Evolutionary conservation across 2,888 invertebrate species (phyloP), one percentile per base, ranked within the genome.

Genomic region (Watsonalla cultraria): DNA sequence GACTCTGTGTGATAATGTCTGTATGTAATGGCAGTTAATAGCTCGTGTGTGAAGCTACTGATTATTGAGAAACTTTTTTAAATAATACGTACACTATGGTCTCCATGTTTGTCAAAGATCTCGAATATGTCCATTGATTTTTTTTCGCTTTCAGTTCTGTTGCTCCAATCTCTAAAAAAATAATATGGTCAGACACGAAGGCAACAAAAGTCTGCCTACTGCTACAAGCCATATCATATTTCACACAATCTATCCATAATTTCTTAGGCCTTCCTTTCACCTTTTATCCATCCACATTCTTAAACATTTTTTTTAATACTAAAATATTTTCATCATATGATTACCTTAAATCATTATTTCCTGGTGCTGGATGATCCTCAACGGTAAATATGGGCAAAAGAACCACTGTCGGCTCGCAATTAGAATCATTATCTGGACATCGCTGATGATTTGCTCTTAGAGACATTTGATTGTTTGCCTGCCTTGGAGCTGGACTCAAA

Each of bases 361-460:
- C 78, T 0, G 77, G 63, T 0, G 74, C 75, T 0, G 84, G 80
- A 0, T 82, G 82, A 45, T 87, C 76, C 60, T 86, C 85, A 0
- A 85, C 68, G 0, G 84, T 82, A 51, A 87, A 74, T 51, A 87
- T 86, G 0, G 87, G 87, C 0, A 87, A 60, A 0, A 86, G 55
- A 0, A 84, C 79, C 0, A 86, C 62, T 0, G 81, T 64, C 0
- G 82, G 80, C 5, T 80, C 77, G 37, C 83, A 84, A 48, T 65
- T 60, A 2, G 52, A 56, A 5, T 67, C 63, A 0, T 55, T 57
- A 13, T 65, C 60, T 5, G 55, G 45, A 46, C 60, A 65, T 2
- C 33, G 7, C 9, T 11, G 42, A 42, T 11, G 8, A 42, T 42
- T 11, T 11, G 1, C 11, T 5, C 11, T 42, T 1, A 11, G 9